phyloP scores from a whole-genome alignment of 2,888 invertebrate species.

The Portevinia maculata region DNA sequence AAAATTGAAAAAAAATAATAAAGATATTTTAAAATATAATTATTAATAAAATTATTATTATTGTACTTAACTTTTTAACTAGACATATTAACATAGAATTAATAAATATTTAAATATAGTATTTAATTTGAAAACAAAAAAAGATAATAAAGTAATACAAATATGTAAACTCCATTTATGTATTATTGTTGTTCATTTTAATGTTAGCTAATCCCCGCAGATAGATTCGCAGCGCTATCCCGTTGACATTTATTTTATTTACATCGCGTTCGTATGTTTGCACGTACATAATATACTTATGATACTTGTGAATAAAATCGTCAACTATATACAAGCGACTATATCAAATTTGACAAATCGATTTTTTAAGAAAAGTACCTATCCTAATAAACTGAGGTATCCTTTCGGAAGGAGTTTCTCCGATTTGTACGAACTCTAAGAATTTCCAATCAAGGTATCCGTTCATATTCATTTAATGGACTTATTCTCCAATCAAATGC shows the following conservation, averaged over 20 bases:
- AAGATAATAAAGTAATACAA: constrained; percentile 68
- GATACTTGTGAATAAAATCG: no score
- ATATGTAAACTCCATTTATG: constrained; percentile 61
- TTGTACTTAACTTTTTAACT: constrained; percentile 74
- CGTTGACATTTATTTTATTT: neutral
- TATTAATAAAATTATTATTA: constrained; percentile 70
- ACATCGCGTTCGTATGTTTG: neutral
- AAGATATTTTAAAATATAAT: constrained; percentile 62
- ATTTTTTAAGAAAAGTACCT: no score
- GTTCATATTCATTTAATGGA: no score
- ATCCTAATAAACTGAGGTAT: no score
- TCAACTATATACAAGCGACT: no score
- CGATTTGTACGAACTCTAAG: no score
- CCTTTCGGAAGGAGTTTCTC: no score
- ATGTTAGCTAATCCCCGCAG: neutral
- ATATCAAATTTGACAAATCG: no score
- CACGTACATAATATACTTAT: no score
- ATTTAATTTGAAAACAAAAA: constrained; percentile 69
- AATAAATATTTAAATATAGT: constrained; percentile 69
- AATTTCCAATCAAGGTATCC: no score
- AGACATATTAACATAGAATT: constrained; percentile 70
- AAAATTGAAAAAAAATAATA: constrained; percentile 22
- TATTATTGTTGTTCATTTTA: neutral
- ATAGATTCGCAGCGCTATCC: no score
- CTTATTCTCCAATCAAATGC: no score